Percentiles rank a stretch among this genome's conserved stretches.
Conservation (phyloP, 2,888 invertebrate species). For the Chaetoderma sp. region DNA sequence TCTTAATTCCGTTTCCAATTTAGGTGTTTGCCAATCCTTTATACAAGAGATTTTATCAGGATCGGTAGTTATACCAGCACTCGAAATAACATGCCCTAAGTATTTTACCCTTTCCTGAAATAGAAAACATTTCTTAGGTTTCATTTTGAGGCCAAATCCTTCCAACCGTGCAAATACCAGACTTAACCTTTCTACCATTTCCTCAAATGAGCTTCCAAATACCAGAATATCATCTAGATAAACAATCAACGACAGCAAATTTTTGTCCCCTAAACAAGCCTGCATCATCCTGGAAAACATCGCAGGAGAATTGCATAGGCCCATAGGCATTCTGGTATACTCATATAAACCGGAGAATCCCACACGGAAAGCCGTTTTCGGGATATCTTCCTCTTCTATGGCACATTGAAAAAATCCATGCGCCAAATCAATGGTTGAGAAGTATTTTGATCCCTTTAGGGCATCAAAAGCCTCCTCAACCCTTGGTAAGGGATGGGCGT, state of each 20-base stretch:
- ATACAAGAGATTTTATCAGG: conserved; percentile 30
- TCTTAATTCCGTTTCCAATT: conserved; percentile 19
- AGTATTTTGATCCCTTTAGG: conserved; percentile 34
- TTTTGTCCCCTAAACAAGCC: conserved; percentile 25
- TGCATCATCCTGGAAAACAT: conserved; percentile 38
- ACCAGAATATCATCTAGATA: conserved; percentile 42
- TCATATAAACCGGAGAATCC: conserved; percentile 37
- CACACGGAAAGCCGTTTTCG: conserved; percentile 42
- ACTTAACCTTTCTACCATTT: conserved; percentile 32
- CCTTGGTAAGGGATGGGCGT: conserved; percentile 43
- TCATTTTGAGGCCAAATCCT: conserved; percentile 31
- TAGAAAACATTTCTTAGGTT: conserved; percentile 37
- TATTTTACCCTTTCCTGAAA: conserved; percentile 19
- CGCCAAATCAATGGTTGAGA: conserved; percentile 42
- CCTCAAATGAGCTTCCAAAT: conserved; percentile 31
- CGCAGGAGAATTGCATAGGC: conserved; percentile 25
- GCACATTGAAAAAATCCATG: conserved; percentile 45
- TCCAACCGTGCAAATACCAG: conserved; percentile 32
- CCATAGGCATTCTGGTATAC: conserved; percentile 34
- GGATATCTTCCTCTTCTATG: conserved; percentile 34
- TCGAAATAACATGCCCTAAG: conserved; percentile 31
- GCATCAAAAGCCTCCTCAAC: conserved; percentile 44
- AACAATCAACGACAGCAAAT: conserved; percentile 24
- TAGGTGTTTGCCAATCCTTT: conserved; percentile 31
- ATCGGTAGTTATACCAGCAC: conserved; percentile 30